phyloP scores from a whole-genome alignment of 2,797 vertebrate species.

The Anguilla marmorata region DNA sequence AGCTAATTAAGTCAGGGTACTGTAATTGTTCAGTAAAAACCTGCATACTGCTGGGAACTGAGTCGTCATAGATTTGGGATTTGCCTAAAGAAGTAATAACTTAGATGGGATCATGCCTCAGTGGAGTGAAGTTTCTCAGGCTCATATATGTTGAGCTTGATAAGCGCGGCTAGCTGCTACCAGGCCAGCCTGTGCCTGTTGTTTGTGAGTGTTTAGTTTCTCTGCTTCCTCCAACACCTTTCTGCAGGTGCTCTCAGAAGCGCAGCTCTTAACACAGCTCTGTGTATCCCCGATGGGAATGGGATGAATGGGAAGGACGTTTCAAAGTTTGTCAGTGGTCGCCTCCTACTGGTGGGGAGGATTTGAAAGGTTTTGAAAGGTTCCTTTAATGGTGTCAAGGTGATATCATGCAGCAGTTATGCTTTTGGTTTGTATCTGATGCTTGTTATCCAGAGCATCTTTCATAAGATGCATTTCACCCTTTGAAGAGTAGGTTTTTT shows the following conservation, averaged over 20 bases:
- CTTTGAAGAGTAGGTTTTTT: no score
- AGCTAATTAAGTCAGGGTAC: no score
- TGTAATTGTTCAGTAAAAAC: no score
- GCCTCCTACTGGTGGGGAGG: background rate
- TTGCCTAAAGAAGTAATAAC: no score
- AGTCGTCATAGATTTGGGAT: no score
- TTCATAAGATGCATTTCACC: no score
- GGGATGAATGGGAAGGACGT: background rate
- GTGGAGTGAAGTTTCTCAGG: no score
- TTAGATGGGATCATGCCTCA: no score
- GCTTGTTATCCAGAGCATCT: background rate
- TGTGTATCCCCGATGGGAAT: background rate
- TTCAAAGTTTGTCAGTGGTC: background rate
- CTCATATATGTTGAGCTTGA: no score
- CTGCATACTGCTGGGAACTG: no score
- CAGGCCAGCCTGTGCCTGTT: background rate
- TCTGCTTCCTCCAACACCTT: background rate
- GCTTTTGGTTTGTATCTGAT: background rate
- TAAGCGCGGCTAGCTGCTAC: no score
- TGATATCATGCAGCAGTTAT: background rate
- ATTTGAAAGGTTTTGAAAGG: background rate
- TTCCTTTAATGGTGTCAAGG: background rate
- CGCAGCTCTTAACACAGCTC: background rate
- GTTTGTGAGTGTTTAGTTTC: background rate
- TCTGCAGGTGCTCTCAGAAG: background rate